phyloP scores from a whole-genome alignment of 2,113 vertebrate species.

The Cercopithecus mona region DNA sequence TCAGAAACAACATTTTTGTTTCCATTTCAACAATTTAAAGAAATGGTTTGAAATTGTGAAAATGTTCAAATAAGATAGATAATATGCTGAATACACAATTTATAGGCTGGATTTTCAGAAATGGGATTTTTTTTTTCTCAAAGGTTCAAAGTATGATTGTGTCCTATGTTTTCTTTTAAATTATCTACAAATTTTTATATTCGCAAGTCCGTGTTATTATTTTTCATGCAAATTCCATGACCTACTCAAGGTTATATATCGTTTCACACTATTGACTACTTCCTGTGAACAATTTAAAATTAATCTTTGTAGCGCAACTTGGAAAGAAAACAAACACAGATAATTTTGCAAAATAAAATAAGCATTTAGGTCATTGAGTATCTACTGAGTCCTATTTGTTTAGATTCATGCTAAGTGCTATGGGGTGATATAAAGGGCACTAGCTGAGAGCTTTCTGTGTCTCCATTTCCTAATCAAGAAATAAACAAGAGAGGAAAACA shows the following conservation, averaged over 20 bases:
- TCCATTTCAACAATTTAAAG: background rate
- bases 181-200: background rate
- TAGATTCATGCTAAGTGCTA: background rate
- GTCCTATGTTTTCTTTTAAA: background rate
- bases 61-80: background rate
- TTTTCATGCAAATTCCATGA: background rate
- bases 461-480: background rate
- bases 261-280: background rate
- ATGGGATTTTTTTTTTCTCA: background rate
- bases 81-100: background rate
- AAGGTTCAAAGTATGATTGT: background rate
- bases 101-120: background rate
- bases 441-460: background rate
- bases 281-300: slow-evolving; percentile 13
- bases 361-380: background rate
- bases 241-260: slow-evolving; percentile 14
- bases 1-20: slow-evolving; percentile 21
- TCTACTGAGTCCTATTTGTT: background rate
- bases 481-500: background rate
- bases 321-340: background rate
- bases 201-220: background rate
- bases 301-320: background rate
- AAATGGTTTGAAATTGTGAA: slow-evolving; percentile 26
- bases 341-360: slow-evolving; percentile 13
- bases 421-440: background rate